Evolutionary conservation across 2,113 vertebrate genomes (phyloP).

Genomic region (Otocyon megalotis): DNA sequence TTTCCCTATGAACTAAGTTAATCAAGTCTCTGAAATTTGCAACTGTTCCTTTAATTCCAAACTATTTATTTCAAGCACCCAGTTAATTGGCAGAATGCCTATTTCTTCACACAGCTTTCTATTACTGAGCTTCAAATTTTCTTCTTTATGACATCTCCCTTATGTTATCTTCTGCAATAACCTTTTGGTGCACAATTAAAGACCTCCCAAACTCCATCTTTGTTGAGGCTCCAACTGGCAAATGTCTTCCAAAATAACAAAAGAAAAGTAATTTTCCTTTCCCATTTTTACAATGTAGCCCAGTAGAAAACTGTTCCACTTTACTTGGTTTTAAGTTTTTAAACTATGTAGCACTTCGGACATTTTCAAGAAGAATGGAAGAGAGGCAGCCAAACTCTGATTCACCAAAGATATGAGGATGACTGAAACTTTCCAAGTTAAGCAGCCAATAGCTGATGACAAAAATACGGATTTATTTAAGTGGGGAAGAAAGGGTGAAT

Average conservation of each 20-base stretch:
- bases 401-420: background rate
- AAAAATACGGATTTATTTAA: constrained; percentile 30
- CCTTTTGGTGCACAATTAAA: constrained; percentile 77
- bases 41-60: constrained; percentile 75
- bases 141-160: constrained; percentile 76
- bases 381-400: background rate
- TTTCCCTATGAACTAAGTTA: constrained; percentile 34
- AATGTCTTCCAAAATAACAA: constrained; percentile 62
- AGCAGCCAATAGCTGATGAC: background rate
- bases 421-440: background rate
- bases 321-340: constrained; percentile 37
- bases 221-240: constrained; percentile 75
- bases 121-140: constrained; percentile 75
- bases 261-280: constrained; percentile 59
- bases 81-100: constrained; percentile 70
- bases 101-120: constrained; percentile 61
- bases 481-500: background rate
- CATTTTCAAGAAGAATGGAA: constrained; percentile 58
- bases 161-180: constrained; percentile 76
- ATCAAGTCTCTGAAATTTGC: constrained; percentile 57
- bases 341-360: background rate
- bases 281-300: constrained; percentile 56
- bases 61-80: constrained; percentile 74
- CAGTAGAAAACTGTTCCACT: constrained; percentile 52
- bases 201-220: constrained; percentile 69